These are phyloP conservation scores for Takifugu rubripes DNA, from an alignment of 2,797 vertebrate species.

Conservation along the genomic window DNA sequence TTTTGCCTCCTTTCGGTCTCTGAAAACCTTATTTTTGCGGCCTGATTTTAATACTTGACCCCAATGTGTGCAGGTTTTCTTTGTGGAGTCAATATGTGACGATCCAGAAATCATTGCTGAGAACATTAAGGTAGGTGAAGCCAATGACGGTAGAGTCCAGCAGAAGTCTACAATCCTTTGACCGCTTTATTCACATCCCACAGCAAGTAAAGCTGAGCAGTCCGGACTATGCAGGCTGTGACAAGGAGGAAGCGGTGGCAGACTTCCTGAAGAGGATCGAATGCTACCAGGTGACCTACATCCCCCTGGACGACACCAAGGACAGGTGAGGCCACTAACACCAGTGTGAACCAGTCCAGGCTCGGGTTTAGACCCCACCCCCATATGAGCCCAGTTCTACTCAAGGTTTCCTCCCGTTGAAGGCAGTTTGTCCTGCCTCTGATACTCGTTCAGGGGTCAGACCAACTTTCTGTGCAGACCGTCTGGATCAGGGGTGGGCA, in stretches of 20 bases:
- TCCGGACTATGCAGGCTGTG: slow-evolving; percentile 84
- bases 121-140: slow-evolving; percentile 83
- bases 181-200: not conserved
- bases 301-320: slow-evolving; percentile 82
- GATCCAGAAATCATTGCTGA: slow-evolving; percentile 86
- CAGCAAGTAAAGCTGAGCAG: slow-evolving; percentile 93
- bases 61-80: slow-evolving; percentile 76
- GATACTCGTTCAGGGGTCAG: too few species aligned
- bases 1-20: not conserved
- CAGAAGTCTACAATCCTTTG: too few species aligned
- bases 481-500: too few species aligned
- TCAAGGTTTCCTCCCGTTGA: too few species aligned
- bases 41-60: too few species aligned
- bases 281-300: slow-evolving; percentile 84
- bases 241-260: slow-evolving; percentile 82
- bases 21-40: accelerated
- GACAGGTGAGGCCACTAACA: slow-evolving; percentile 77
- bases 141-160: not conserved
- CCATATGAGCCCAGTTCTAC: too few species aligned
- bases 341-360: not conserved
- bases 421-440: too few species aligned
- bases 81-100: slow-evolving; percentile 88
- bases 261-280: slow-evolving; percentile 90
- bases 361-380: too few species aligned
- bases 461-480: too few species aligned